A percentile compares a stretch with the other conserved stretches of the same genome.
Conservation (phyloP, 2,113 vertebrate genomes). For the Neopipo cinnamomea region DNA sequence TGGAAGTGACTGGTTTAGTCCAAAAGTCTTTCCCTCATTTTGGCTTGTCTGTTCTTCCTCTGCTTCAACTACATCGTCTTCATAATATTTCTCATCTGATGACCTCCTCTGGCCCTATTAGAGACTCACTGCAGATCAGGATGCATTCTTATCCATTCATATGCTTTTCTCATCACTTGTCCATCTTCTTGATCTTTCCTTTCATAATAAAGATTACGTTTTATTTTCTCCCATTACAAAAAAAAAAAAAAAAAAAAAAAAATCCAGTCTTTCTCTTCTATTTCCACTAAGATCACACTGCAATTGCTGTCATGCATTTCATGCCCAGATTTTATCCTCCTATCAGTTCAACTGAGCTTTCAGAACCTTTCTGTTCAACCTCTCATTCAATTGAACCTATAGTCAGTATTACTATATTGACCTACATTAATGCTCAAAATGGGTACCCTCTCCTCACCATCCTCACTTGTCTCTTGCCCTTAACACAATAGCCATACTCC, state of each 20-base stretch:
- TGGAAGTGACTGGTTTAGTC: background rate
- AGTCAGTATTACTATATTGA: background rate
- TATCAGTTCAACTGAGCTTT: background rate
- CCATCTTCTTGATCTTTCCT: background rate
- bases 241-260: background rate
- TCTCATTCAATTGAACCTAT: background rate
- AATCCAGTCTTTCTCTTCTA: background rate
- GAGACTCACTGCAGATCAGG: background rate
- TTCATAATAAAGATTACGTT: background rate
- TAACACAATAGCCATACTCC: background rate
- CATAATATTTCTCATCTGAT: background rate
- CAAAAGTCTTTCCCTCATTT: background rate
- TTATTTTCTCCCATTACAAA: background rate
- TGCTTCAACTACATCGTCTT: background rate
- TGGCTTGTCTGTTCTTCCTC: background rate
- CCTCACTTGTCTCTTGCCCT: background rate
- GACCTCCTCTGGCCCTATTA: background rate
- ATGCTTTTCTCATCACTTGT: background rate
- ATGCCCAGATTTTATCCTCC: background rate
- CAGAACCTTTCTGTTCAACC: background rate
- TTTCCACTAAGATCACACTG: background rate
- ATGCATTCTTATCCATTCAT: background rate
- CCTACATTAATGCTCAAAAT: background rate
- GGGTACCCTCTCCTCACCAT: background rate
- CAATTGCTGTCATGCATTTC: background rate